phyloP scores from a whole-genome alignment of 2,888 invertebrate genomes.

The Andrena camellia region DNA sequence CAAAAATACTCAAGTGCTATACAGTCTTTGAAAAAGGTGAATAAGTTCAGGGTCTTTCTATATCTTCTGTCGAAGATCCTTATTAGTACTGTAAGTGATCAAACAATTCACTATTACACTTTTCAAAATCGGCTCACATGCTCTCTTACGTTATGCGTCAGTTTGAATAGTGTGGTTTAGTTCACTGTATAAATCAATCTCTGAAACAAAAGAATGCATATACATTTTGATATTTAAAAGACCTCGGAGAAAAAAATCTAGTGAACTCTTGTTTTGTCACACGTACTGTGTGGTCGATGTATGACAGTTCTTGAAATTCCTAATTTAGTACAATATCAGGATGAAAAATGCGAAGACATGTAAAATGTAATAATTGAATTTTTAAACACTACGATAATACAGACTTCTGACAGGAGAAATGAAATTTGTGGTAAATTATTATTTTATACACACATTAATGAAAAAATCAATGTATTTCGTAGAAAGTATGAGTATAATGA shows the following conservation, averaged over 20 bases:
- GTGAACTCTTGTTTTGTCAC: too few relatives aligned
- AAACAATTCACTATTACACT: background rate
- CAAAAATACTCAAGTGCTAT: too few relatives aligned
- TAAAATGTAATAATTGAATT: background rate
- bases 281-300: background rate
- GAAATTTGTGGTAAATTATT: background rate
- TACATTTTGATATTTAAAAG: constrained; percentile 2
- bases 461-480: background rate
- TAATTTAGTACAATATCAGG: background rate
- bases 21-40: background rate
- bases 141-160: background rate
- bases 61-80: background rate
- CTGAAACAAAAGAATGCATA: background rate
- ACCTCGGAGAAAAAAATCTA: background rate
- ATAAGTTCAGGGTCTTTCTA: background rate
- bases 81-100: background rate
- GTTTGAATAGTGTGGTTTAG: background rate
- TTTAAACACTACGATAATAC: background rate
- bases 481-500: background rate
- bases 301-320: background rate
- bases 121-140: background rate
- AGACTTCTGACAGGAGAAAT: background rate
- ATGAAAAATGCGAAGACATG: background rate
- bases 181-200: background rate
- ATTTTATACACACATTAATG: background rate